phyloP scores from a whole-genome alignment of 2,888 invertebrate genomes.

The Trichogramma evanescens region DNA sequence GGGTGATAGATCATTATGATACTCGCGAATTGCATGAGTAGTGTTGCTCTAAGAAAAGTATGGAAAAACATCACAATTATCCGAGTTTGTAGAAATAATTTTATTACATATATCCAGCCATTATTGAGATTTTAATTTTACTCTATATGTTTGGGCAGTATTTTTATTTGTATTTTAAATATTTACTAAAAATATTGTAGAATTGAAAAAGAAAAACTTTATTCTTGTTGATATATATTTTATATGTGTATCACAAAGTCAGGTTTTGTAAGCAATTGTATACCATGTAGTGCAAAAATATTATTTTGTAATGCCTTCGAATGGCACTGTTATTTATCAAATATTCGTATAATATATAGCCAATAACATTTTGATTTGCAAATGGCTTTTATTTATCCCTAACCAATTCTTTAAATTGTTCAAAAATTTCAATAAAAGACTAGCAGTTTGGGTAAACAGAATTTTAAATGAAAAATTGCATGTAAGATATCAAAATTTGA shows the following conservation, averaged over 20 bases:
- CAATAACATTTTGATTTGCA: constrained; percentile 18
- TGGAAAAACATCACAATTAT: background rate
- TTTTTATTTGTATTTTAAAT: constrained; percentile 16
- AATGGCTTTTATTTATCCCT: background rate
- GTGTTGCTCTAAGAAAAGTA: constrained; percentile 16
- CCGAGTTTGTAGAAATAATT: no score
- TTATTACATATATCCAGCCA: constrained; percentile 11
- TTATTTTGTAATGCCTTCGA: constrained; percentile 18
- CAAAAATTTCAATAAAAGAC: no score
- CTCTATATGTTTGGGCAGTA: constrained; percentile 19
- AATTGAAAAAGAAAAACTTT: constrained; percentile 9
- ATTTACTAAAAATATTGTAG: constrained; percentile 6
- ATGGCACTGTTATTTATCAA: constrained; percentile 22
- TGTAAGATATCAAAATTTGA: constrained; percentile 20
- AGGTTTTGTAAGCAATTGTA: constrained; percentile 10
- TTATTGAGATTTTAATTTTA: constrained; percentile 20
- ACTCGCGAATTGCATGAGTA: constrained; percentile 15
- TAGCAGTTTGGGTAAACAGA: no score
- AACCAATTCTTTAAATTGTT: background rate
- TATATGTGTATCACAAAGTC: constrained; percentile 7
- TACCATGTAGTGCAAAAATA: constrained; percentile 14
- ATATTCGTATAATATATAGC: constrained; percentile 22
- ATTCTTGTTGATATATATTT: constrained; percentile 20
- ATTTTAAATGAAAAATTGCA: no score
- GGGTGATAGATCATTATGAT: constrained; percentile 14